Percentiles rank a stretch among this genome's conserved stretches.
Evolutionary conservation across 2,113 vertebrate genomes (phyloP).

Genomic region (Pycnonotus jocosus): DNA sequence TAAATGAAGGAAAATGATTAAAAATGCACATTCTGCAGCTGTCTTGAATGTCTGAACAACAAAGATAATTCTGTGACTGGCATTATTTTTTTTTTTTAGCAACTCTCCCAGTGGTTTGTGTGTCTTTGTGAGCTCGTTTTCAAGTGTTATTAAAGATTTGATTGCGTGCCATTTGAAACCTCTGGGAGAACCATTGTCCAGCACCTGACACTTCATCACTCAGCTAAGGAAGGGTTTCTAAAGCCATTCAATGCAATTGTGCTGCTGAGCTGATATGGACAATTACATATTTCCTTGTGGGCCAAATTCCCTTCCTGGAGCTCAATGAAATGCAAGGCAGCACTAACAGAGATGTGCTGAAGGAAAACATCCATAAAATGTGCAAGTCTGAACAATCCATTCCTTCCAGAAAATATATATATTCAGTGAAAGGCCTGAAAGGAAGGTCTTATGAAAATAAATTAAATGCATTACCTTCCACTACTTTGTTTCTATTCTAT

Average conservation of each 20-base stretch:
- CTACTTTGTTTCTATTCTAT: not conserved
- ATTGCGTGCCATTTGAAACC: not conserved
- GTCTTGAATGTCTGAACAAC: not conserved
- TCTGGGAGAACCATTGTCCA: not conserved
- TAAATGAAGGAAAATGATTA: not conserved
- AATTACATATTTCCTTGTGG: not conserved
- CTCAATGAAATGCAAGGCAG: not conserved
- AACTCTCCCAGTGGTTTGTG: not conserved
- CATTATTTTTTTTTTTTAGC: not conserved
- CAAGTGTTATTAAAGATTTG: not conserved
- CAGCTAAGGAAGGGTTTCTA: not conserved
- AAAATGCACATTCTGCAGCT: not conserved
- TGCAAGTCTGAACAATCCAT: not conserved
- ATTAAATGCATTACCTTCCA: not conserved
- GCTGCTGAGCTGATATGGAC: not conserved
- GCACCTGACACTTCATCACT: not conserved
- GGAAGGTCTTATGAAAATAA: not conserved
- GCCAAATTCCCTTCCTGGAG: not conserved
- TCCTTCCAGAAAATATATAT: not conserved
- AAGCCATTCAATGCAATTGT: not conserved
- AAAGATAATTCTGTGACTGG: not conserved
- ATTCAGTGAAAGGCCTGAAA: not conserved
- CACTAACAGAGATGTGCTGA: not conserved
- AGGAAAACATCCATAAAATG: not conserved
- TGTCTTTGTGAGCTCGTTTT: not conserved